Base-by-base conservation (phyloP, 2,888 invertebrate genomes). In the Dryomyza anilis region DNA sequence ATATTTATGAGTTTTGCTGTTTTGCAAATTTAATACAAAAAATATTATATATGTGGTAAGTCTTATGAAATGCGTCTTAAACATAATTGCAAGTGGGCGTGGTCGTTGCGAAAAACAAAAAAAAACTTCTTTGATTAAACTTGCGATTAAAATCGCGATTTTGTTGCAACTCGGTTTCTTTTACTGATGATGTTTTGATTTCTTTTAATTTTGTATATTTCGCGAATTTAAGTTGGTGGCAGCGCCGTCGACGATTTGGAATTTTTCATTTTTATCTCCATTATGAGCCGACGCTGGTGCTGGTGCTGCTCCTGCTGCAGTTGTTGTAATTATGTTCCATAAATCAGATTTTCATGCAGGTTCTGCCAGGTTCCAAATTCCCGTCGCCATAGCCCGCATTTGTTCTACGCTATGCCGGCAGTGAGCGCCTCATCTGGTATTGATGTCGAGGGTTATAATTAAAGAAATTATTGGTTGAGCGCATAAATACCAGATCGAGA, bases 121-220 rank as follows among this genome's bases (percentile, higher is more conserved):
- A n/a, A n/a, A n/a, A 70, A 70, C 68, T 70, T 70, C 70, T 70
- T 70, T 70, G 70, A 70, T 70, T 70, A 69, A 70, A 70, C 69
- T 69, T 52, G 52, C 70, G 70, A 70, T 70, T 70, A 70, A 70
- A 69, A 70, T 69, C 61, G 66, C 67, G 62, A 63, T 68, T 69
- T 67, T 46, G 21, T 48, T 46, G 46, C 25, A 23, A 39, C 8
- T 48, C 19, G 2, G 21, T 7, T 3, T 19, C 2, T 46, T 46
- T 46, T 46, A 16, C 23, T 50, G 19, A 14, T 58, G 14, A n/a
- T 45, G 12, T 45, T 29, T 43, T 58, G 23, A 7, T 57, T n/a
- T 29, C 16, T 23, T 56, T 36, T 25, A 10, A 39, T 36, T 56
- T 36, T 39, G 36, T 12, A 12, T 19, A 19, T 29, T 55, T 55